Evolutionary conservation across 1,140 invertebrate species (phyloP), one percentile per base, ranked within the genome.

Genomic region (Bombus balteatus): DNA sequence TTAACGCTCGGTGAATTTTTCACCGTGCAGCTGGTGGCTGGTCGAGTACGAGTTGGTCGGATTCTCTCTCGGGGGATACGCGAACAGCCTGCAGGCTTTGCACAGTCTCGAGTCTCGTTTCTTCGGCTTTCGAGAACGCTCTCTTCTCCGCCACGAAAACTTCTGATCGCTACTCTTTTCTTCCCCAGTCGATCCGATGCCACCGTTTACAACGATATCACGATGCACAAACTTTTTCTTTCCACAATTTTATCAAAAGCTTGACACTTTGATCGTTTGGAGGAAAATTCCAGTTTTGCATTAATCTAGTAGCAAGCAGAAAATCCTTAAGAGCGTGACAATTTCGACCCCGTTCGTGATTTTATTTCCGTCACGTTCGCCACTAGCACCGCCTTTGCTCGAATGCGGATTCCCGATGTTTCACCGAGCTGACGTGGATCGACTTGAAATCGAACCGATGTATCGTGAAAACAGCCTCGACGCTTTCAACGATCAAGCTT

Each of bases 1-100:
- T 89, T 90, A 90, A 89, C 77, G 85, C 71, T 83, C 78, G 76
- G 88, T 87, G 81, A 90, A 90, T 90, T 89, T 90, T 81, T 88
- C 77, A 87, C 57, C 77, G 25, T 71, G 62, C 84, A 81, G 68
- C 74, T 87, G 53, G 77, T 85, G 78, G 68, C 81, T 83, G 41
- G 62, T 72, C 75, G 53, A 47, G 32, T 53, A 39, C 86, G 53
- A 68, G n/a, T 78, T 39, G 37, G 75, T 72, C 57, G 62, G 65
- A 82, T 86, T 89, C 79, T 37, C 79, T 74, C 47, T 71, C 57
- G 25, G 47, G 65, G 75, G 73, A 78, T 74, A 37, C 87, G 66
- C 79, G 75, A 71, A 68, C 83, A 87, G 41, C 57, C 59, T 81
- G n/a, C n/a, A 85, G 77, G 65, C 62, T 74, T 47, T 73, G 22